A percentile compares a stretch with the other conserved stretches of the same genome.
These are phyloP conservation scores for Pterophyllum scalare DNA, from an alignment of 2,113 vertebrate species.

Conservation along the genomic window DNA sequence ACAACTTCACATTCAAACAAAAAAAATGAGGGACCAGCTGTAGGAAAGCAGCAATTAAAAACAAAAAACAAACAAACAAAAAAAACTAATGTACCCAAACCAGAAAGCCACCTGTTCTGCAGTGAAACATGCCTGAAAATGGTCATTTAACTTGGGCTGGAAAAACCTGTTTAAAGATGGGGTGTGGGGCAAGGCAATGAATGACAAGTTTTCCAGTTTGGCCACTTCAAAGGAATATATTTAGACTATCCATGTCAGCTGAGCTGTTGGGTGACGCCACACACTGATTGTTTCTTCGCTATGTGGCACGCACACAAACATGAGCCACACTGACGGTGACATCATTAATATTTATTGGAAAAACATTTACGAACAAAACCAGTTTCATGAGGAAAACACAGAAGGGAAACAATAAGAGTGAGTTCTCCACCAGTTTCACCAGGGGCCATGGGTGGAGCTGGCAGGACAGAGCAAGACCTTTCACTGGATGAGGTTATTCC, in stretches of 20 bases:
- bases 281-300: constrained; percentile 14
- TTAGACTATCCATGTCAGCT: constrained; percentile 67
- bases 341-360: constrained; percentile 14
- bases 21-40: neutral
- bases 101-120: neutral
- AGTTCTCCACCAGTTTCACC: neutral
- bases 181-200: constrained; percentile 25
- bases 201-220: constrained; percentile 70
- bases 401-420: constrained; percentile 2
- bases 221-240: constrained; percentile 62
- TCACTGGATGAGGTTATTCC: neutral
- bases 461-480: constrained; percentile 11
- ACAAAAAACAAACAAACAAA: neutral
- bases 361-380: constrained; percentile 8
- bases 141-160: constrained; percentile 34
- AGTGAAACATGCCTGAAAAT: neutral
- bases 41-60: neutral
- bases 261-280: constrained; percentile 44
- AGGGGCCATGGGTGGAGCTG: constrained; percentile 15
- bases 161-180: constrained; percentile 51
- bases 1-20: neutral
- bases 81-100: neutral
- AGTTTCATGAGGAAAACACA: neutral
- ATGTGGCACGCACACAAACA: neutral
- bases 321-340: neutral